Conservation (phyloP, 2,797 vertebrate genomes). For the Micrastur ruficollis region DNA sequence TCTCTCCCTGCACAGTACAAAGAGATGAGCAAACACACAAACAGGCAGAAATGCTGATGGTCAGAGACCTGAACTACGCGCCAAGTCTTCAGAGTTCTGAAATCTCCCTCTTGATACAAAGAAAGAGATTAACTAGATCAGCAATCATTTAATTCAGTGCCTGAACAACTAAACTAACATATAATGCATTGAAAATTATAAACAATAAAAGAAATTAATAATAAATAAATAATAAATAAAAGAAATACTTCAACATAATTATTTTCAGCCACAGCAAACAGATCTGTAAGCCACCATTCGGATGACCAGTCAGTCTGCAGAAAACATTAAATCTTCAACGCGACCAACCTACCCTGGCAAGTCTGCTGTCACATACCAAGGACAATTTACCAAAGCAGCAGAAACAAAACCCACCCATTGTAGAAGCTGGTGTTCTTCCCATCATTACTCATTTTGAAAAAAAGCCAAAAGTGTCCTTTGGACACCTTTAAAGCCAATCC, state of each 20-base stretch:
- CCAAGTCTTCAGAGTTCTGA: not conserved
- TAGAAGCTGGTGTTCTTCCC: not conserved
- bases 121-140: not conserved
- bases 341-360: rapidly evolving
- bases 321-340: not conserved
- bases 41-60: not conserved
- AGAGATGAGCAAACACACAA: not conserved
- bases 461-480: not conserved
- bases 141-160: not conserved
- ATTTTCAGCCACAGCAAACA: not conserved
- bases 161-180: not conserved
- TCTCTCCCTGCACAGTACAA: not conserved
- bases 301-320: not conserved
- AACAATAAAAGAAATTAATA: not conserved
- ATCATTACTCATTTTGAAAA: not conserved
- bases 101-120: not conserved
- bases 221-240: not conserved
- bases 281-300: not conserved
- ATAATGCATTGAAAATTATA: not conserved
- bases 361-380: not conserved
- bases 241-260: not conserved
- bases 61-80: not conserved
- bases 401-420: not conserved
- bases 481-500: not conserved
- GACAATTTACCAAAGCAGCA: not conserved